These are phyloP conservation scores for Volucella bombylans DNA, from an alignment of 2,888 invertebrate genomes.

Conservation along the genomic window DNA sequence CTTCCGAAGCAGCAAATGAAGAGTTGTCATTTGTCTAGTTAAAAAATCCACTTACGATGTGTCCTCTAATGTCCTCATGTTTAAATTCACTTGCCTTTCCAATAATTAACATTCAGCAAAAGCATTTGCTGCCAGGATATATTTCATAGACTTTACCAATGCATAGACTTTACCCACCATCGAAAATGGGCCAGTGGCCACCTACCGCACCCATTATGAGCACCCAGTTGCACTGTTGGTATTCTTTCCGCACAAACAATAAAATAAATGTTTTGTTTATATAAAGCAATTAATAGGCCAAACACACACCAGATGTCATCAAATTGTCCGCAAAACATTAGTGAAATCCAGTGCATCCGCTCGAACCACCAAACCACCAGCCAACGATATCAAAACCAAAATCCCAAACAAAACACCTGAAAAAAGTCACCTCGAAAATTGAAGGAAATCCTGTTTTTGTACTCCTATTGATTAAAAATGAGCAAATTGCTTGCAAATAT, in stretches of 20 bases:
- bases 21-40: no score
- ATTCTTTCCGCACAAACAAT: not conserved
- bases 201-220: no score
- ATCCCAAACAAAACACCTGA: conserved; percentile 16
- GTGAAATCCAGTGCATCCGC: conserved; percentile 45
- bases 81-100: no score
- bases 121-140: no score
- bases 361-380: conserved; percentile 6
- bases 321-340: conserved; percentile 71
- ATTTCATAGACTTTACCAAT: no score
- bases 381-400: conserved; percentile 40
- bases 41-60: no score
- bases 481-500: conserved; percentile 47
- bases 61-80: no score
- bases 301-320: conserved; percentile 64
- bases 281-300: conserved; percentile 60
- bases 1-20: no score
- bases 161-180: no score
- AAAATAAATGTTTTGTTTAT: conserved; percentile 22
- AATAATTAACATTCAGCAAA: no score
- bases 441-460: conserved; percentile 57
- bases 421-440: conserved; percentile 43
- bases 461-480: conserved; percentile 59
- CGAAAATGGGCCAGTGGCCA: no score
- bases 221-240: no score